These are phyloP conservation scores for Lontra canadensis DNA, from an alignment of 2,113 vertebrate species.

Conservation along the genomic window DNA sequence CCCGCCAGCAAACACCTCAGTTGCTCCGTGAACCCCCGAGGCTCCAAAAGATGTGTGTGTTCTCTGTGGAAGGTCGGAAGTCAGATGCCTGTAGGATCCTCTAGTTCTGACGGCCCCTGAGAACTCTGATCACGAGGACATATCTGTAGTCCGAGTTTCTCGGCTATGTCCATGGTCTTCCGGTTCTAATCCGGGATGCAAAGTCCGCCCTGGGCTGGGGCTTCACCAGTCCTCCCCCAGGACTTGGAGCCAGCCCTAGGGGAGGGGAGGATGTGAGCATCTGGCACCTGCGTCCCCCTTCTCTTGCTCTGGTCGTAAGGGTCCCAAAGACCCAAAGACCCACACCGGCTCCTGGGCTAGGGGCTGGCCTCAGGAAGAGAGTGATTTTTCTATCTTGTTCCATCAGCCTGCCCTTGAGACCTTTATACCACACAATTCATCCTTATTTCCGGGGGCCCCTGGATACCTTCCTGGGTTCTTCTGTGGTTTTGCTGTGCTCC, in stretches of 20 bases:
- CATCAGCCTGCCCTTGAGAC: background rate
- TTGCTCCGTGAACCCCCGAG: background rate
- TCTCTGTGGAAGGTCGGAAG: background rate
- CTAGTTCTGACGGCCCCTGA: background rate
- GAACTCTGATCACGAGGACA: accelerated
- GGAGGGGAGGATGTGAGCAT: background rate
- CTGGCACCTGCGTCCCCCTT: accelerated
- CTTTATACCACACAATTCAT: background rate
- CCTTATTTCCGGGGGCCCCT: background rate
- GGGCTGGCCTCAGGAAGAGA: background rate
- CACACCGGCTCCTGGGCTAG: background rate
- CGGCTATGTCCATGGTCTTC: background rate
- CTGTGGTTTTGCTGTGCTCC: too few relatives aligned
- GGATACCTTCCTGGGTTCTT: background rate
- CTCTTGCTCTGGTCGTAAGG: background rate
- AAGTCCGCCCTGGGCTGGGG: background rate
- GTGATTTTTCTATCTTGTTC: background rate
- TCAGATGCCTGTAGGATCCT: background rate
- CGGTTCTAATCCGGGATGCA: background rate
- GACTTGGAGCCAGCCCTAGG: background rate
- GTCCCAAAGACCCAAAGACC: background rate
- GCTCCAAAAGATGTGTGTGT: background rate
- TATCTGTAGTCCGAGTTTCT: background rate
- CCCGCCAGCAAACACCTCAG: background rate
- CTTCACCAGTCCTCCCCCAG: background rate